Conservation (phyloP, 2,797 vertebrate genomes). For the Pteronotus mesoamericanus region DNA sequence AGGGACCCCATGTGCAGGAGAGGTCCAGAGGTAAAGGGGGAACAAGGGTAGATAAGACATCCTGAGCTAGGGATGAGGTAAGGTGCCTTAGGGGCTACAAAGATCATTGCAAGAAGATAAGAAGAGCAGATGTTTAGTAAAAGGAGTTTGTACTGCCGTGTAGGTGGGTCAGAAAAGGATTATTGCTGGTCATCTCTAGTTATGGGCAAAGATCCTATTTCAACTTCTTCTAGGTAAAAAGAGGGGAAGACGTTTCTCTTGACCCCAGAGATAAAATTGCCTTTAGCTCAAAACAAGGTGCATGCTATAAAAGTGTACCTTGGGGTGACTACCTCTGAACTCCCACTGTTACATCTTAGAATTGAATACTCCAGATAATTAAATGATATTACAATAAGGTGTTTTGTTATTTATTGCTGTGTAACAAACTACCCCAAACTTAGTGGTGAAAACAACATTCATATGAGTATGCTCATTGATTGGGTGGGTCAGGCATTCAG, state of each 20-base stretch:
- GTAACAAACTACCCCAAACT: not conserved
- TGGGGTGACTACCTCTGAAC: not conserved
- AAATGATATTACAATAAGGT: not conserved
- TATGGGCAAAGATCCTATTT: not conserved
- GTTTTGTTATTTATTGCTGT: not conserved
- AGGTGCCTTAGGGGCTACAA: not conserved
- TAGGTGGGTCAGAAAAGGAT: not conserved
- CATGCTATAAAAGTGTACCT: not conserved
- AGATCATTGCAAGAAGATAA: not conserved
- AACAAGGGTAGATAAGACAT: not conserved
- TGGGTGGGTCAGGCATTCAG: not conserved
- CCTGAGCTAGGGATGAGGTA: not conserved
- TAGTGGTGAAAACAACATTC: not conserved
- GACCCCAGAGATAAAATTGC: not conserved
- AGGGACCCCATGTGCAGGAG: not conserved
- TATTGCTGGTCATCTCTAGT: not conserved
- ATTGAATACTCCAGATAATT: not conserved
- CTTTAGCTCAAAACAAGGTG: not conserved
- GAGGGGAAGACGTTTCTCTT: not conserved
- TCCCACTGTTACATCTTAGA: not conserved
- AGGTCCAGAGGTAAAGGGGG: not conserved
- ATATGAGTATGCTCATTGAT: not conserved
- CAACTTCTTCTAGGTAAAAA: not conserved
- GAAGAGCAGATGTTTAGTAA: not conserved
- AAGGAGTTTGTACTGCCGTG: not conserved